A percentile compares a stretch with the other conserved stretches of the same genome.
Evolutionary conservation across 2,113 vertebrate species (phyloP).

Genomic region (Nothobranchius furzeri): DNA sequence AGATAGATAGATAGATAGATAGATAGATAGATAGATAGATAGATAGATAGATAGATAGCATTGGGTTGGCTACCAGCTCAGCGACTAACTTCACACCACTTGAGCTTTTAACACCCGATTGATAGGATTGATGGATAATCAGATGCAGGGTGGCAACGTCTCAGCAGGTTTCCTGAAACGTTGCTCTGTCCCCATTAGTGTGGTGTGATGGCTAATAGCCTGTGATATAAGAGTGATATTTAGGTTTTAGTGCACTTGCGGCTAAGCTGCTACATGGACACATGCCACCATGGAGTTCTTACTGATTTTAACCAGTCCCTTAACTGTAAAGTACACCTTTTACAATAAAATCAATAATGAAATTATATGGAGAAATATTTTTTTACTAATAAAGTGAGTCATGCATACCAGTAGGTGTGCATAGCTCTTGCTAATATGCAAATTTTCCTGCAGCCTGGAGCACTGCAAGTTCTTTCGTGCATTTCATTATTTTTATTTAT

Average conservation of each 20-base stretch:
- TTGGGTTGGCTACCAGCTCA: background rate
- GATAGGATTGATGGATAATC: constrained; percentile 48
- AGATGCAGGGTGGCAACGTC: constrained; percentile 15
- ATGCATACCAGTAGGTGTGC: background rate
- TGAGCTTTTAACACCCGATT: constrained; percentile 40
- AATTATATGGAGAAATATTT: no score
- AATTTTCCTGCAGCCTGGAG: background rate
- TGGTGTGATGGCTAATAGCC: background rate
- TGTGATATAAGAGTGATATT: no score
- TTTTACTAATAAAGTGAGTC: no score
- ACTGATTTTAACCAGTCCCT: no score
- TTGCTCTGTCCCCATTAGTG: background rate
- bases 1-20: no score
- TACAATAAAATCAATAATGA: no score
- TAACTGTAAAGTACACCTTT: no score
- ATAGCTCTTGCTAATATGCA: background rate
- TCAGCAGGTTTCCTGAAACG: constrained; percentile 21
- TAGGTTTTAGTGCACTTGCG: no score
- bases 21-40: no score
- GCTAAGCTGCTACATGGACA: no score
- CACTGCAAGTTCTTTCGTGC: background rate
- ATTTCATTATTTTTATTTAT: background rate
- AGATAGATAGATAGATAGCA: no score
- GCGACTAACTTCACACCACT: constrained; percentile 3
- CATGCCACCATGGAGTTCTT: no score